Conservation (phyloP, 2,888 invertebrate species). For the Pachydiplax longipennis region DNA sequence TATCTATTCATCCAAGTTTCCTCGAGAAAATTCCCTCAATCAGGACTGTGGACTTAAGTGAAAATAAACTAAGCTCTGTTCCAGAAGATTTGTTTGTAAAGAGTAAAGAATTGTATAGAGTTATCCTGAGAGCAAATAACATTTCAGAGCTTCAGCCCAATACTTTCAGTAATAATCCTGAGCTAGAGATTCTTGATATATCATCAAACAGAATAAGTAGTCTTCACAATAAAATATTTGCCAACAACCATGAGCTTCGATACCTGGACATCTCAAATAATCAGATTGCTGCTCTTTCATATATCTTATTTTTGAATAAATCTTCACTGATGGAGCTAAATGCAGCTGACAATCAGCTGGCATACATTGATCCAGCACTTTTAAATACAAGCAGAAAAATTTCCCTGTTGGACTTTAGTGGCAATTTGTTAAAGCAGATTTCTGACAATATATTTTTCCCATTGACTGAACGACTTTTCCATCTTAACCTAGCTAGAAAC, state of each 20-base stretch:
- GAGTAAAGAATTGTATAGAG: background rate
- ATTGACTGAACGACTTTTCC: background rate
- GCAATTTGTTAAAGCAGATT: background rate
- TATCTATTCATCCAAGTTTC: background rate
- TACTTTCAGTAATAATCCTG: background rate
- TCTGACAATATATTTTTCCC: background rate
- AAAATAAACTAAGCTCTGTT: background rate
- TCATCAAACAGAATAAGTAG: background rate
- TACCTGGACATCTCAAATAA: background rate
- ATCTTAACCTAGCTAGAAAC: background rate
- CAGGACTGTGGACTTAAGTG: background rate
- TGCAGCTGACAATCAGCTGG: background rate
- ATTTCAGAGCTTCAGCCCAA: background rate
- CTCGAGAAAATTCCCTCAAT: background rate
- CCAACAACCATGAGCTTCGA: background rate
- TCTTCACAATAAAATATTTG: background rate
- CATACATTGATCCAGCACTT: background rate
- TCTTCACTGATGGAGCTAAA: background rate
- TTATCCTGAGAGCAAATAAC: background rate
- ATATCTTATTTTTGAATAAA: background rate
- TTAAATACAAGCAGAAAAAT: background rate
- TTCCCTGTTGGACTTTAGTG: background rate
- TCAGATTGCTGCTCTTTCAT: background rate
- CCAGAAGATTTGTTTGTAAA: background rate
- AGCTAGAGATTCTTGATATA: background rate